Evolutionary conservation across 2,797 vertebrate species (phyloP), one percentile per base, ranked within the genome.

Genomic region (Clarias platycephalus): DNA sequence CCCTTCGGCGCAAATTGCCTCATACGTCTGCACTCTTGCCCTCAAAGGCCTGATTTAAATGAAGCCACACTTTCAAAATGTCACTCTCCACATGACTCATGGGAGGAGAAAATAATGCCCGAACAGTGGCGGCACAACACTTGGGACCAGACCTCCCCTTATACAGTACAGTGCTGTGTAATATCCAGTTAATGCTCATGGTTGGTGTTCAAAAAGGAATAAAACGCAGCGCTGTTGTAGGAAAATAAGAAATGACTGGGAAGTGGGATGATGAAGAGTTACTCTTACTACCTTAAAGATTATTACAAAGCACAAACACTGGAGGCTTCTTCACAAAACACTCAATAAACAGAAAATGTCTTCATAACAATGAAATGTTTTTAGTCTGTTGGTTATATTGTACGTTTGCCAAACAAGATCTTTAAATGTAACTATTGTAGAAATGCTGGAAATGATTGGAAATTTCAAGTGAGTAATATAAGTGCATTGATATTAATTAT

Each of bases 11-110:
- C 77, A 18, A 40, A 44, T 26, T 44, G 76, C 58, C 76, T 62
- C 57, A 37, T 64, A 79, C 7, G 22, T 79, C 76, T 79, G 58
- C 58, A 26, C 77, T 49, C 7, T 8, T 64, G 60, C 78, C 62
- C 62, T 22, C n/a, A 9, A 64, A 62, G 22, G 34, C 63, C 60
- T 44, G 77, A 63, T 79, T 78, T 78, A 60, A 78, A 78, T 62
- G 58, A 62, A 78, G 57, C 31, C 57, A 40, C 62, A n/a, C 24
- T 79, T 79, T 79, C 26, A 44, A 63, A 79, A 44, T 44, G 76
- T 15, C 76, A 63, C 24, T 16, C 76, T 44, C 57, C 76, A 63
- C 34, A 40, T 79, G 37, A 13, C 24, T 40, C 57, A 62, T 9
- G 20, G 57, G 18, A 40, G 16, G 28, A 77, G 70, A 53, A 53